Evolutionary conservation across 2,113 vertebrate species (phyloP), one percentile per base, ranked within the genome.

Genomic region (Salvator merianae): DNA sequence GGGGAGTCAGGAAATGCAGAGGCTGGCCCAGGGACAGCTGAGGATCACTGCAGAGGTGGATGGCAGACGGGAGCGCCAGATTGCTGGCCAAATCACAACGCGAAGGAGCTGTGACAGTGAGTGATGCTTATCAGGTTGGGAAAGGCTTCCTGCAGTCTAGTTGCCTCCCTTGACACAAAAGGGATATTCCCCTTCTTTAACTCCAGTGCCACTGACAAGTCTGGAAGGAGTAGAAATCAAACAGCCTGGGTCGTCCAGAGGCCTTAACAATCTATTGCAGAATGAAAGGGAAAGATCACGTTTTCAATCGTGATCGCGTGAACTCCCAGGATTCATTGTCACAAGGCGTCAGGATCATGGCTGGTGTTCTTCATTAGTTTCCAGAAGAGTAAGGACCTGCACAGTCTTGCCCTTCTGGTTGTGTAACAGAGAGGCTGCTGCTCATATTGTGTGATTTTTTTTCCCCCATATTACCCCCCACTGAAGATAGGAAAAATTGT

Each of bases 81-180:
- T 99, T 92, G 97, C 96, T 0, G 98, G 98, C 81, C 95, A 93
- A 94, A 97, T 99, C 90, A 96, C 97, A 2, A 94, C 96, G 88
- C 97, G 96, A 91, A 98, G 96, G 89, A 97, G 97, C 74, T 99
- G 98, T 50, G 98, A 99, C 93, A 98, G 98, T 99, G 95, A 98
- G 98, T 87, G 77, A 4, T 47, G 10, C 43, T 47, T n/a, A 9
- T 0, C 69, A 1, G 85, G 62, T 13, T 28, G 32, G 30, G 34
- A 38, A 22, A 47, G 53, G 69, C n/a, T 26, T 30, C 30, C n/a
- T 0, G 4, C 1, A 63, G 55, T 6, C 28, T 55, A 59, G 20
- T 7, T 13, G 20, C 2, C 1, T n/a, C 16, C 30, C 38, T 5
- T 24, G 12, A 36, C 26, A n/a, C 24, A 28, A 34, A 47, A 18